A percentile compares a stretch with the other conserved stretches of the same genome.
Conservation (phyloP, 1,140 invertebrate species). For the Chrysoperla carnea region DNA sequence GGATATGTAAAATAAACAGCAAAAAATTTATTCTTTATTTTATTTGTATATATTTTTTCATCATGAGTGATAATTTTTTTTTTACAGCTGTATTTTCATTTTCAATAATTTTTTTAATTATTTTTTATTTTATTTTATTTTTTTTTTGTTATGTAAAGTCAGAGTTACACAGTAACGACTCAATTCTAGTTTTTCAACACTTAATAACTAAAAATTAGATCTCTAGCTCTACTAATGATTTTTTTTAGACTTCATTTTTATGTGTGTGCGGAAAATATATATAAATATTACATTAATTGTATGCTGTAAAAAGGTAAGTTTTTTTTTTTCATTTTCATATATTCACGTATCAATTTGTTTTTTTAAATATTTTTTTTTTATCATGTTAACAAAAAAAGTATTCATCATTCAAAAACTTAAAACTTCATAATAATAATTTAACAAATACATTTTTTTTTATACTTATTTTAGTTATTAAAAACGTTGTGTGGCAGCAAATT, state of each 20-base stretch:
- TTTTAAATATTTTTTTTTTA: background rate
- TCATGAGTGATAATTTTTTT: background rate
- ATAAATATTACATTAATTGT: slow-evolving; percentile 4
- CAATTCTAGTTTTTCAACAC: slow-evolving; percentile 29
- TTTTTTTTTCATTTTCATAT: background rate
- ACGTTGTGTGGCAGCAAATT: no score
- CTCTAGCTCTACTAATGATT: slow-evolving; percentile 1
- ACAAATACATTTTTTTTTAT: no score
- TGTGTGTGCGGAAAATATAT: slow-evolving; percentile 5
- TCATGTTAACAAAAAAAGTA: no score
- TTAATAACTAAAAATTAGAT: slow-evolving; percentile 32
- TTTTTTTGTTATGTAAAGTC: slow-evolving; percentile 25
- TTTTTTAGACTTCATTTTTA: slow-evolving; percentile 12
- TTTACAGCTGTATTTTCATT: background rate
- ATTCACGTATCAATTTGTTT: background rate
- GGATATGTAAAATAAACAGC: no score
- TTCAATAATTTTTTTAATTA: background rate
- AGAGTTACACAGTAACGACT: slow-evolving; percentile 47
- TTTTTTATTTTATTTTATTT: slow-evolving; percentile 1
- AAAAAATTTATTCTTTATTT: background rate
- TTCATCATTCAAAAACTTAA: no score
- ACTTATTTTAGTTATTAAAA: no score
- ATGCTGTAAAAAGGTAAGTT: slow-evolving; percentile 22
- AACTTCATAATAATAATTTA: no score
- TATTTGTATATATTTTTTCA: background rate